Conservation (phyloP, 1,140 invertebrate genomes). For the Acromyrmex echinatior region DNA sequence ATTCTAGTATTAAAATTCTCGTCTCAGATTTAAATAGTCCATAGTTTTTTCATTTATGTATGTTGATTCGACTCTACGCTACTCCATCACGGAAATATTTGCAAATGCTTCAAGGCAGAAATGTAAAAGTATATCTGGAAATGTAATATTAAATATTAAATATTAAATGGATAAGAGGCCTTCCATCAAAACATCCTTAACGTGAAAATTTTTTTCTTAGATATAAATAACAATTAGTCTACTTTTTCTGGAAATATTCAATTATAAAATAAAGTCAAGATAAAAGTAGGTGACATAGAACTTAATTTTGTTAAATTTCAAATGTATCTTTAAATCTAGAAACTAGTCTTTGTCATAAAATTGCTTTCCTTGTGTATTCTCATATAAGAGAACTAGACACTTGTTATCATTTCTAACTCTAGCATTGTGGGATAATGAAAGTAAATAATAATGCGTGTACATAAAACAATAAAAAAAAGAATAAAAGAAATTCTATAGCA, state of each 20-base stretch:
- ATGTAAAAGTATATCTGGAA: neutral
- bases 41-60: neutral
- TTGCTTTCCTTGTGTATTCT: neutral
- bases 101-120: neutral
- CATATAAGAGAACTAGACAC: neutral
- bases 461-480: neutral
- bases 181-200: neutral
- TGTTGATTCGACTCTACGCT: neutral
- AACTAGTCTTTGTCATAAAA: neutral
- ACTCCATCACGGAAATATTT: neutral
- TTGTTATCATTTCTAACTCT: neutral
- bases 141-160: neutral
- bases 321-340: neutral
- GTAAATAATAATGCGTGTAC: neutral
- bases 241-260: neutral
- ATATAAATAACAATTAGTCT: neutral
- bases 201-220: neutral
- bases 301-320: neutral
- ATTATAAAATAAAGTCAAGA: neutral
- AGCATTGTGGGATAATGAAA: constrained; percentile 18
- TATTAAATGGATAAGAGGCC: neutral
- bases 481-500: neutral
- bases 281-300: neutral
- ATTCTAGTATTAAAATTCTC: neutral
- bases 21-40: neutral